Evolutionary conservation across 2,888 invertebrate species (phyloP).

Genomic region (Drosophila dives): DNA sequence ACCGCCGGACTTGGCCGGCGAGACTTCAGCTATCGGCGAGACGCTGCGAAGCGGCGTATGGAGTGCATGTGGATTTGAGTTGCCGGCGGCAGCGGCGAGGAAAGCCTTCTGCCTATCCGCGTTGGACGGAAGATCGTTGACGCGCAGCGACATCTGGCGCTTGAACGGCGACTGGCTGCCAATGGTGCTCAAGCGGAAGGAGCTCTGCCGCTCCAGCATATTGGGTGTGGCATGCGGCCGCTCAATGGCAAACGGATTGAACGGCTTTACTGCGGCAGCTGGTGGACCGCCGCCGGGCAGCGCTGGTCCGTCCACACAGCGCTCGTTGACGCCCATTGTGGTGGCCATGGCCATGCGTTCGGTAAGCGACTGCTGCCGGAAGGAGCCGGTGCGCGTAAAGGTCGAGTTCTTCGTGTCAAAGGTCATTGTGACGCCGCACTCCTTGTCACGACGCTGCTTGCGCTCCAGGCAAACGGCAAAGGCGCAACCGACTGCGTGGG

Average conservation of each 20-base stretch:
- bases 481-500: slow-evolving; percentile 99
- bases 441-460: slow-evolving; percentile 98
- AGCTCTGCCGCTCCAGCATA: slow-evolving; percentile 97
- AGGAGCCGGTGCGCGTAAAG: slow-evolving; percentile 96
- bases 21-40: slow-evolving; percentile 91
- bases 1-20: slow-evolving; percentile 85
- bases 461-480: slow-evolving; percentile 99
- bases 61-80: slow-evolving; percentile 52
- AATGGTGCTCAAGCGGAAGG: slow-evolving; percentile 93
- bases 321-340: slow-evolving; percentile 87
- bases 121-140: slow-evolving; percentile 98
- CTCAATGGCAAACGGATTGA: slow-evolving; percentile 97
- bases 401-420: slow-evolving; percentile 95
- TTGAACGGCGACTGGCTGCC: slow-evolving; percentile 95
- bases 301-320: slow-evolving; percentile 77
- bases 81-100: slow-evolving; percentile 82
- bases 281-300: slow-evolving; percentile 59
- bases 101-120: slow-evolving; percentile 90
- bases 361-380: slow-evolving; percentile 93
- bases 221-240: slow-evolving; percentile 97
- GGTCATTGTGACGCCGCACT: slow-evolving; percentile 96
- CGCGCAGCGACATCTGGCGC: slow-evolving; percentile 96
- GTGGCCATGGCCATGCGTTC: slow-evolving; percentile 88
- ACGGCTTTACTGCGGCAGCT: slow-evolving; percentile 86
- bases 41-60: slow-evolving; percentile 86